Evolutionary conservation across 2,888 invertebrate genomes (phyloP).

Genomic region (Ormyrus rosae): DNA sequence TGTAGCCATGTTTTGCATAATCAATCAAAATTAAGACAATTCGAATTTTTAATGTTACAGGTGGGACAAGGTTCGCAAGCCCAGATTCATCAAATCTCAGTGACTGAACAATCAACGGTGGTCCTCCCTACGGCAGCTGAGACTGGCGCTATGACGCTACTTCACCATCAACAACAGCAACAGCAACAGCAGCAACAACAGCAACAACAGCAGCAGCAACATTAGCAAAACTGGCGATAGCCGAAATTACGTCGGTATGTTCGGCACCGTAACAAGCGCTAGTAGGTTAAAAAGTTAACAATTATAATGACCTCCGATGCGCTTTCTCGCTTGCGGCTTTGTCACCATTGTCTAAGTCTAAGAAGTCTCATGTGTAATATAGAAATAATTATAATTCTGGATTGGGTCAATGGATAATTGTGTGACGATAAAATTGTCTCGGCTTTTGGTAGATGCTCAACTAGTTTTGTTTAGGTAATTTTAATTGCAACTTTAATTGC

Average conservation of each 20-base stretch:
- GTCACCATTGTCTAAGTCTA: conserved; percentile 25
- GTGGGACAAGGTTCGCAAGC: conserved; percentile 74
- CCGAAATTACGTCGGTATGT: conserved; percentile 2
- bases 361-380: conserved; percentile 46
- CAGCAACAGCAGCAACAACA: conserved; percentile 62
- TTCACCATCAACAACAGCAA: conserved; percentile 72
- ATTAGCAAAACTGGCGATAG: conserved; percentile 13
- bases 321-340: conserved; percentile 28
- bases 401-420: conserved; percentile 33
- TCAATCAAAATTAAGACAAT: no score
- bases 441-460: background rate
- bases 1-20: no score
- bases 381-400: conserved; percentile 33
- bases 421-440: no score
- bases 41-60: conserved; percentile 61
- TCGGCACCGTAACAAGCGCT: background rate
- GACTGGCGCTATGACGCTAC: conserved; percentile 74
- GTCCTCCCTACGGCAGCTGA: conserved; percentile 78
- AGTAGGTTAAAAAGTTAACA: conserved; percentile 16
- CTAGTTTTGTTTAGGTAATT: conserved; percentile 7
- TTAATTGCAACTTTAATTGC: no score
- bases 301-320: conserved; percentile 30
- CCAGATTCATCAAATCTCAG: conserved; percentile 73
- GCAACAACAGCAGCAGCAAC: conserved; percentile 53
- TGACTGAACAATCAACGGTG: conserved; percentile 75